Evolutionary conservation across 2,797 vertebrate species (phyloP), one percentile per base, ranked within the genome.

Genomic region (Ispidina lecontei): DNA sequence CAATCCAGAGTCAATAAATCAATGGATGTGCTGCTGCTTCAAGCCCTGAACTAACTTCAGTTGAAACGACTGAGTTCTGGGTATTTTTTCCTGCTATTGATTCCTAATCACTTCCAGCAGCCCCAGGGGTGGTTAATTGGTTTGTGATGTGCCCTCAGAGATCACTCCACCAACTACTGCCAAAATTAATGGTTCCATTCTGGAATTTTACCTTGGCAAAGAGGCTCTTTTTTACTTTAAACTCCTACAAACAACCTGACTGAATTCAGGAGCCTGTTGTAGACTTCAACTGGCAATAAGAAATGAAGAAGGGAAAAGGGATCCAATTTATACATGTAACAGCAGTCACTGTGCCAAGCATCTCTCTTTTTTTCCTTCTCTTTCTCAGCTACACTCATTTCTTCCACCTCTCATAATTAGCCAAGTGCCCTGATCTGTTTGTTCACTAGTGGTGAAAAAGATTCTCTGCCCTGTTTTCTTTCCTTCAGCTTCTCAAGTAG

Each of bases 221-320:
- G 62, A 71, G 46, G 39, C 29, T 14, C 10, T 49, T 85, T 37
- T 37, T 37, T 37, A 37, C 14, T 37, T 37, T 37, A 14, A 37
- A 37, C 37, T 37, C 60, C 75, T 62, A 17, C 54, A 41, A 56
- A n/a, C 28, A 43, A 15, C 31, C 65, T 64, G 65, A 5, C 19
- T 31, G 59, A 63, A 71, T 43, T 10, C 87, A 92, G 65, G 44
- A 74, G 39, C 49, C 11, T 56, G 44, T 4, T 56, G 39, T 13
- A 81, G 86, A 33, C 86, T 73, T 79, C 41, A 52, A 25, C 15
- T 28, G 72, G 74, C 59, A 90, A 29, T n/a, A 84, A 68, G 12
- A 85, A 89, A 92, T 44, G 85, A 92, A 68, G 81, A 65, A 80
- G 69, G 81, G 81, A 87, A 90, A 58, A 71, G 54, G 46, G 71